phyloP scores from a whole-genome alignment of 2,797 vertebrate species.

The Sorex maritimensis region DNA sequence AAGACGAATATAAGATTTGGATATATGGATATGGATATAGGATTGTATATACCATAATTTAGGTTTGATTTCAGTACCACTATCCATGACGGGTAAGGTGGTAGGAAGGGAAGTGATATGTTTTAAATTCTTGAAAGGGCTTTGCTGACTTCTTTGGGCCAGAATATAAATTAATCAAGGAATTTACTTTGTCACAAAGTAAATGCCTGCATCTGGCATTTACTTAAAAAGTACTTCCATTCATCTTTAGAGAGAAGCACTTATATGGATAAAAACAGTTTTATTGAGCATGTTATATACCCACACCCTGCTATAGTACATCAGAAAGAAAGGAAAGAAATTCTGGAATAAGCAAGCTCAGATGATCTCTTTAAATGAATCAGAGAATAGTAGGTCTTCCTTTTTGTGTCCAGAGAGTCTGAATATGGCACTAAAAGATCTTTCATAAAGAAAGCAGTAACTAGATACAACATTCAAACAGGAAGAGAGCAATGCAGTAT shows the following conservation, averaged over 20 bases:
- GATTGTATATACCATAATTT: neutral
- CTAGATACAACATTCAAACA: too few species aligned
- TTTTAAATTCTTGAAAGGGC: neutral
- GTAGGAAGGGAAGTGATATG: neutral
- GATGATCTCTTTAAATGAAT: slow-evolving; percentile 87
- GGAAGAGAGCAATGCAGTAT: too few species aligned
- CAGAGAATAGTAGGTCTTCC: slow-evolving; percentile 93
- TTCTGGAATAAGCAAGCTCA: neutral
- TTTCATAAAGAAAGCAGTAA: neutral
- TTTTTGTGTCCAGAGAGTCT: slow-evolving; percentile 95
- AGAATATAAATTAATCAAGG: neutral
- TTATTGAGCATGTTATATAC: neutral
- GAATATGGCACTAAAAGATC: slow-evolving; percentile 90
- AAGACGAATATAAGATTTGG: neutral
- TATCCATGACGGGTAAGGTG: too few species aligned
- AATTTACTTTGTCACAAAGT: neutral
- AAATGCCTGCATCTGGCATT: neutral
- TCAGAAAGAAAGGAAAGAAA: neutral
- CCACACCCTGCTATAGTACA: neutral
- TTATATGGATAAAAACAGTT: neutral
- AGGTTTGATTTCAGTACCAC: neutral
- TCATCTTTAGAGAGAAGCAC: neutral
- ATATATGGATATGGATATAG: too few species aligned
- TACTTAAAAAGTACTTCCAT: neutral
- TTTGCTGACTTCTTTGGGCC: neutral